phyloP scores from a whole-genome alignment of 2,113 vertebrate genomes.

The Sinosuthora webbiana region DNA sequence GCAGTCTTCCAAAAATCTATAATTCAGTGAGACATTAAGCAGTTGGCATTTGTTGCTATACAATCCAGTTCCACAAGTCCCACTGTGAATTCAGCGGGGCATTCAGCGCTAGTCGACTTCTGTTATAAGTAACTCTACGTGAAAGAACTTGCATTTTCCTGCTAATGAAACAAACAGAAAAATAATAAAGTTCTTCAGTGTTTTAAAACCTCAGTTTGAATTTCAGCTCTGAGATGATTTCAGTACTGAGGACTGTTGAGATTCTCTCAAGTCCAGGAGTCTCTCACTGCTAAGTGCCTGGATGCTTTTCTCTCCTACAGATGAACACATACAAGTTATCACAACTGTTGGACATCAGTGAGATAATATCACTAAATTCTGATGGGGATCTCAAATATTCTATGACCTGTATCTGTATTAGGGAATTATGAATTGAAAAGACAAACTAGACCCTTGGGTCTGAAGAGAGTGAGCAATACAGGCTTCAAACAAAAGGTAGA shows the following conservation, averaged over 20 bases:
- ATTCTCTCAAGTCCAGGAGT: slow-evolving; percentile 9
- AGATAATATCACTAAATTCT: neutral
- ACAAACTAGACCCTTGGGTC: neutral
- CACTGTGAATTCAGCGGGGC: slow-evolving; percentile 75
- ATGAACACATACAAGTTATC: neutral
- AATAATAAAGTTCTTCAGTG: slow-evolving; percentile 50
- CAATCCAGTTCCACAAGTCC: slow-evolving; percentile 58
- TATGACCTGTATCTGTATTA: neutral
- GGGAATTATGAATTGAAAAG: neutral
- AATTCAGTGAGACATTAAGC: slow-evolving; percentile 75
- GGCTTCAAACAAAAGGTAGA: neutral
- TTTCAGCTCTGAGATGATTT: slow-evolving; percentile 30
- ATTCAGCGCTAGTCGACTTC: slow-evolving; percentile 62
- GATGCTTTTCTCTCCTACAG: neutral
- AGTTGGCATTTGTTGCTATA: slow-evolving; percentile 74
- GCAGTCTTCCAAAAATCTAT: slow-evolving; percentile 74
- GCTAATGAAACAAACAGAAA: slow-evolving; percentile 61
- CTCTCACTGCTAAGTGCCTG: neutral
- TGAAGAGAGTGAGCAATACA: neutral
- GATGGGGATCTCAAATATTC: neutral
- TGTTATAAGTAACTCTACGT: slow-evolving; percentile 72
- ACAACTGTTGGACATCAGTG: neutral
- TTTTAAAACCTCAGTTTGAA: slow-evolving; percentile 57
- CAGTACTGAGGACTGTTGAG: slow-evolving; percentile 1
- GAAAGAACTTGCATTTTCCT: slow-evolving; percentile 69